These are phyloP conservation scores for Heliconius himera DNA, from an alignment of 1,140 invertebrate genomes.

Conservation along the genomic window DNA sequence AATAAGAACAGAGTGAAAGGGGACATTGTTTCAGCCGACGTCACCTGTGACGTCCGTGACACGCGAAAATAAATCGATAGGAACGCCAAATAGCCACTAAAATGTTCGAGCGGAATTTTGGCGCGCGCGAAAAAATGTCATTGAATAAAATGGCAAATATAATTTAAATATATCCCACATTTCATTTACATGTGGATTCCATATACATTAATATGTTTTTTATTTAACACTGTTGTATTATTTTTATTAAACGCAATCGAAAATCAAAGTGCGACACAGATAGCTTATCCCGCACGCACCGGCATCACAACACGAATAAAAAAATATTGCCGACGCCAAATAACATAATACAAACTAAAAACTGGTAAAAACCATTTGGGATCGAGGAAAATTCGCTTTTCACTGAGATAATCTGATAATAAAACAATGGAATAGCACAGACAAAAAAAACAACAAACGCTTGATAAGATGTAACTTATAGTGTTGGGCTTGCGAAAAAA, in stretches of 20 bases:
- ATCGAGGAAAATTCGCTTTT: conserved; percentile 36
- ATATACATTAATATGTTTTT: too few species aligned
- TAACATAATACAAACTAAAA: not conserved
- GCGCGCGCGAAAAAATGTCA: conserved; percentile 41
- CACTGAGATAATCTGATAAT: conserved; percentile 30
- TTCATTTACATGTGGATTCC: not conserved
- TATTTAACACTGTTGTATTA: not conserved
- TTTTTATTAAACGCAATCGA: not conserved
- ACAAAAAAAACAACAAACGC: conserved; percentile 30
- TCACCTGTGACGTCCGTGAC: conserved; percentile 43
- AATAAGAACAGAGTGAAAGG: conserved; percentile 21
- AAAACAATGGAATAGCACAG: conserved; percentile 21
- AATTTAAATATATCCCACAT: not conserved
- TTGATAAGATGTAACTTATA: conserved; percentile 50
- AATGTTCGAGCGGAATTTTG: conserved; percentile 21
- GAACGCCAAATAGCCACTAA: conserved; percentile 26
- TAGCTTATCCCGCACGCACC: not conserved
- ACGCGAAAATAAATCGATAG: conserved; percentile 48
- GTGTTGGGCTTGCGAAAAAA: conserved; percentile 53
- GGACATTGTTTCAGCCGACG: conserved; percentile 34
- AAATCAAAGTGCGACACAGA: not conserved
- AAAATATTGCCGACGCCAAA: not conserved
- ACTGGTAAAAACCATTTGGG: not conserved
- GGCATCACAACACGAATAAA: conserved; percentile 1
- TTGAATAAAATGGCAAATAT: not conserved